Conservation (phyloP, 2,797 vertebrate genomes). For the Aselliscus stoliczkanus region DNA sequence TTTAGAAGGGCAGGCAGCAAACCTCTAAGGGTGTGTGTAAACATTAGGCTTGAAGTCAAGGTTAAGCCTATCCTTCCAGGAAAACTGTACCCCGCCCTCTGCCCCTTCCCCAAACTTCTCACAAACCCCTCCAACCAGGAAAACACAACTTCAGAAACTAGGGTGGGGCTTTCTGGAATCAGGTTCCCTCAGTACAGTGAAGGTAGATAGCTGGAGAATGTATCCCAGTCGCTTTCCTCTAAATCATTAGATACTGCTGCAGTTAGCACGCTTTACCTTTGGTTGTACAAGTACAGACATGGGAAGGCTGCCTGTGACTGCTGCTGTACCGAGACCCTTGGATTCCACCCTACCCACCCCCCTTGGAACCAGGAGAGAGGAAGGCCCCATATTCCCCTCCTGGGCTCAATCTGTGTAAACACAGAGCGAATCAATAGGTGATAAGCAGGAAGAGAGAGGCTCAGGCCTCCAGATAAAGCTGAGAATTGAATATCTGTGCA, state of each 20-base stretch:
- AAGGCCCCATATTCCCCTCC: not conserved
- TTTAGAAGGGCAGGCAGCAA: not conserved
- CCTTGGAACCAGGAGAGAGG: not conserved
- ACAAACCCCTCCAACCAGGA: not conserved
- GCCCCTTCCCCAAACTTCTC: not conserved
- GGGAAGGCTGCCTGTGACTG: not conserved
- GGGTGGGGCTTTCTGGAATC: not conserved
- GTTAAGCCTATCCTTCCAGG: not conserved
- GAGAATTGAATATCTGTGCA: not conserved
- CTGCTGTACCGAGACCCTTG: not conserved
- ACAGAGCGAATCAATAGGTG: not conserved
- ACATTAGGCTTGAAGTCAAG: not conserved
- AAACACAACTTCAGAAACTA: conserved; percentile 33
- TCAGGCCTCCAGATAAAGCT: not conserved
- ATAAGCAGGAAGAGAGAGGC: not conserved
- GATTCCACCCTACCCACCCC: rapidly evolving
- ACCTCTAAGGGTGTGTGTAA: not conserved
- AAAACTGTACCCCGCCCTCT: not conserved
- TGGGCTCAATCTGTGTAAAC: not conserved
- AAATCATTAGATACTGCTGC: not conserved
- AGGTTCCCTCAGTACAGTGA: not conserved
- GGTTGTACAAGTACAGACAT: not conserved
- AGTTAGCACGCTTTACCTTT: not conserved
- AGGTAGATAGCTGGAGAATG: not conserved
- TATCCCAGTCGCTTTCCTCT: not conserved